phyloP scores from a whole-genome alignment of 1,140 invertebrate species.

The Drosophila tristis region DNA sequence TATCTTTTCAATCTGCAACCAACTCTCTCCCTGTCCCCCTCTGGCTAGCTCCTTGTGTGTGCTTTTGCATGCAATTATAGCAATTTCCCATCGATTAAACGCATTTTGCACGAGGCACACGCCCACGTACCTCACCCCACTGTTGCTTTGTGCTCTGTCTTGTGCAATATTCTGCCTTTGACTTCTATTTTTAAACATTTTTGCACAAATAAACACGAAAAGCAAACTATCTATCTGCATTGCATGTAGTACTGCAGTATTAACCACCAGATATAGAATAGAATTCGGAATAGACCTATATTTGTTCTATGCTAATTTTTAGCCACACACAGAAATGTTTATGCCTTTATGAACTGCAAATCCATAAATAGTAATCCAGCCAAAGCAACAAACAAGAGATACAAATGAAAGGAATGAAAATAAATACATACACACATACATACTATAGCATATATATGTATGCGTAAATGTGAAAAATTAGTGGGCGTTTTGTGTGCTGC shows the following conservation, averaged over 20 bases:
- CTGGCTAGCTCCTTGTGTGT: slow-evolving; percentile 7
- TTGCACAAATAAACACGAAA: slow-evolving; percentile 33
- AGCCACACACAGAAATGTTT: slow-evolving; percentile 47
- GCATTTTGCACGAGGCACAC: slow-evolving; percentile 41
- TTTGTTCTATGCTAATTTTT: slow-evolving; percentile 46
- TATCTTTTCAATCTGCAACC: slow-evolving; percentile 28
- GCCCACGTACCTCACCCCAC: slow-evolving; percentile 1
- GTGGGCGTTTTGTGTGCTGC: slow-evolving; percentile 3
- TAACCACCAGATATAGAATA: slow-evolving; percentile 45
- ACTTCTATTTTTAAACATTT: slow-evolving; percentile 67
- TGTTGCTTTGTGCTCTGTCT: slow-evolving; percentile 24
- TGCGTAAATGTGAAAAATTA: background rate
- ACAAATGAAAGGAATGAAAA: slow-evolving; percentile 30
- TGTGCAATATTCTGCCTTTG: slow-evolving; percentile 47
- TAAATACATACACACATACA: slow-evolving; percentile 21
- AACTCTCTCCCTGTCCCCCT: slow-evolving; percentile 4
- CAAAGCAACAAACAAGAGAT: slow-evolving; percentile 18
- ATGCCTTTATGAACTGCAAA: slow-evolving; percentile 33
- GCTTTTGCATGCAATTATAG: slow-evolving; percentile 69
- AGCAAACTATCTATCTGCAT: slow-evolving; percentile 44
- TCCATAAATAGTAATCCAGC: slow-evolving; percentile 44
- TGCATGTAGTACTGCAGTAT: slow-evolving; percentile 48
- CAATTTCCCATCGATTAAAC: slow-evolving; percentile 73
- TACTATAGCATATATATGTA: slow-evolving; percentile 12
- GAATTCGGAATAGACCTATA: slow-evolving; percentile 40